These are phyloP conservation scores for Ameiurus melas DNA, from an alignment of 2,113 vertebrate species.

Conservation along the genomic window DNA sequence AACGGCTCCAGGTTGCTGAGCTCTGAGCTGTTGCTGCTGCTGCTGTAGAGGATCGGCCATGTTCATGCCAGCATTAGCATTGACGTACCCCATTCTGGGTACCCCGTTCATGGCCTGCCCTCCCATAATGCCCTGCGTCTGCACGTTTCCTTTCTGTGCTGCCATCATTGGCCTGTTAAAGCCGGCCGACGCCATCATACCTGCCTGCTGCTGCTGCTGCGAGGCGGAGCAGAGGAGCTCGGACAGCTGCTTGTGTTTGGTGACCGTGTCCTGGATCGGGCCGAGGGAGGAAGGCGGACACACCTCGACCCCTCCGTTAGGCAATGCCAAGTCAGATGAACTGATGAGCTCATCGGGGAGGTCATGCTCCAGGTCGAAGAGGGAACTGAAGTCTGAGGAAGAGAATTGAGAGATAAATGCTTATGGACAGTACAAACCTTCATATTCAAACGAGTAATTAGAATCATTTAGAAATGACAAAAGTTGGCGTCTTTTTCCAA, in stretches of 20 bases:
- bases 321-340: slow-evolving; percentile 87
- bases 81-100: slow-evolving; percentile 86
- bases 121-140: slow-evolving; percentile 73
- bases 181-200: slow-evolving; percentile 81
- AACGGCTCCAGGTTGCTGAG: slow-evolving; percentile 84
- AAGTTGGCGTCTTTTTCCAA: neutral
- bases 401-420: neutral
- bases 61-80: slow-evolving; percentile 64
- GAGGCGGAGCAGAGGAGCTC: slow-evolving; percentile 83
- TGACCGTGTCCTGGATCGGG: slow-evolving; percentile 85
- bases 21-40: slow-evolving; percentile 80
- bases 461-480: neutral
- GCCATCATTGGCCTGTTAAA: slow-evolving; percentile 73
- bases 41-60: slow-evolving; percentile 87
- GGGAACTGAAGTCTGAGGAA: slow-evolving; percentile 88
- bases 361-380: slow-evolving; percentile 96
- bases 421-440: neutral
- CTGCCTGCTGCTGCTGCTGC: slow-evolving; percentile 67
- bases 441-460: neutral
- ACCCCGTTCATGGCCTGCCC: slow-evolving; percentile 93
- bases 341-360: slow-evolving; percentile 97
- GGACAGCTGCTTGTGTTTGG: slow-evolving; percentile 97
- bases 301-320: slow-evolving; percentile 88
- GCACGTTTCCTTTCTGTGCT: slow-evolving; percentile 70
- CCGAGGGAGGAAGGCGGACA: slow-evolving; percentile 82